Conservation (phyloP, 1,140 invertebrate genomes). For the Diorhabda carinulata region DNA sequence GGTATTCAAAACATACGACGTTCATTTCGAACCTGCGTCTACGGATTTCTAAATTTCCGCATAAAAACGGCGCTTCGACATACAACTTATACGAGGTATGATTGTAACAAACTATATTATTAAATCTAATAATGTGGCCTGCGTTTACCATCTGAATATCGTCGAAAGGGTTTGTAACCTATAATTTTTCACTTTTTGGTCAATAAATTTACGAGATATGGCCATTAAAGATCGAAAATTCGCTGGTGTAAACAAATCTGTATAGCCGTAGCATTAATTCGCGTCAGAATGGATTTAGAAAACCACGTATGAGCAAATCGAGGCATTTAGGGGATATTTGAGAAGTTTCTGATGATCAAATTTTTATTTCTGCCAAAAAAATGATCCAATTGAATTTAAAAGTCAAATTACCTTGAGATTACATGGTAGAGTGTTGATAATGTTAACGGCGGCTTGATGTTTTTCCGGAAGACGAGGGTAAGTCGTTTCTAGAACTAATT, state of each 20-base stretch:
- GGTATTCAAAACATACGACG: conserved; percentile 35
- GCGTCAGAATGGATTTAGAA: no score
- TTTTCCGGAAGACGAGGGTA: conserved; percentile 39
- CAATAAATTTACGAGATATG: no score
- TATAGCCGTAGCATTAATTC: no score
- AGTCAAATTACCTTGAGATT: conserved; percentile 22
- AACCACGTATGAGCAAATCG: no score
- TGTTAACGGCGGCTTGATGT: conserved; percentile 37
- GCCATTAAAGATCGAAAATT: no score
- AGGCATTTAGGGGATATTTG: no score
- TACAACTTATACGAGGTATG: conserved; percentile 33
- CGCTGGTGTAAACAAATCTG: no score
- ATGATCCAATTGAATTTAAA: no score
- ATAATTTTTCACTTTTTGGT: background rate
- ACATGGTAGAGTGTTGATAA: conserved; percentile 44
- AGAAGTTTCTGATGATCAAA: no score
- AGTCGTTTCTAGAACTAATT: conserved; percentile 39
- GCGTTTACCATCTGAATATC: conserved; percentile 27
- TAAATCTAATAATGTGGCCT: conserved; percentile 28
- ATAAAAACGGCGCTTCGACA: conserved; percentile 32
- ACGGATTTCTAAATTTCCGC: conserved; percentile 30
- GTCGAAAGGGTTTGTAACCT: conserved; percentile 32
- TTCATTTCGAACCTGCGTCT: conserved; percentile 31
- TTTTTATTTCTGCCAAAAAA: no score
- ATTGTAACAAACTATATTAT: conserved; percentile 36